These are phyloP conservation scores for Philopotamus ludificatus DNA, from an alignment of 1,140 invertebrate species.

Conservation along the genomic window DNA sequence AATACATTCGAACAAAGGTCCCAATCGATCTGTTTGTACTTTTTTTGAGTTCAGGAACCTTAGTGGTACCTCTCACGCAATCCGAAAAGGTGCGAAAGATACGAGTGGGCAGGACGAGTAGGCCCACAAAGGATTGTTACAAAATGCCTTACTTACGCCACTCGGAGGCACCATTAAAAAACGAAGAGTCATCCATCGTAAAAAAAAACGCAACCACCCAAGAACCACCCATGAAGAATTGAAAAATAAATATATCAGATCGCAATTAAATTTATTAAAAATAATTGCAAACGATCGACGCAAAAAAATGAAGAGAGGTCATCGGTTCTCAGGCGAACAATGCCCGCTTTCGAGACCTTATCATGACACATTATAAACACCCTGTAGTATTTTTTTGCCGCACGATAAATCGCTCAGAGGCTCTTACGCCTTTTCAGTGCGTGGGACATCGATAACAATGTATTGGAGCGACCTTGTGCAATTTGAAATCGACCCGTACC, in stretches of 20 bases:
- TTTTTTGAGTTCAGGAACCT: slow-evolving; percentile 10
- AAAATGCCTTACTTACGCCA: background rate
- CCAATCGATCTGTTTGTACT: background rate
- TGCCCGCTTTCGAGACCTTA: background rate
- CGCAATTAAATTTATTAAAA: too few relatives aligned
- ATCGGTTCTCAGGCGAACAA: background rate
- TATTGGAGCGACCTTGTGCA: slow-evolving; percentile 4
- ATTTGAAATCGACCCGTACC: background rate
- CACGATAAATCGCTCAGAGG: background rate
- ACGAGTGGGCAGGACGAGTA: background rate
- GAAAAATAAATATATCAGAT: too few relatives aligned
- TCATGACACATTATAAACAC: background rate
- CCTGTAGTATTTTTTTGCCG: background rate
- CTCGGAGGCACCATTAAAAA: background rate
- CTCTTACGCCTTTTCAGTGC: background rate
- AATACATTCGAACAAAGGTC: background rate
- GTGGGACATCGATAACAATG: background rate
- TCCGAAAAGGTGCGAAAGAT: background rate
- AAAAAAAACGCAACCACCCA: too few relatives aligned
- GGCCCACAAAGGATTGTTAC: background rate
- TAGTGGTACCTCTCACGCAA: background rate
- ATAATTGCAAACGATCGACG: too few relatives aligned
- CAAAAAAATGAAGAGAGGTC: too few relatives aligned
- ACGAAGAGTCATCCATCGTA: too few relatives aligned
- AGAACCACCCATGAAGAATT: too few relatives aligned